Conservation (phyloP, 2,888 invertebrate genomes). For the Lycophotia porphyrea region DNA sequence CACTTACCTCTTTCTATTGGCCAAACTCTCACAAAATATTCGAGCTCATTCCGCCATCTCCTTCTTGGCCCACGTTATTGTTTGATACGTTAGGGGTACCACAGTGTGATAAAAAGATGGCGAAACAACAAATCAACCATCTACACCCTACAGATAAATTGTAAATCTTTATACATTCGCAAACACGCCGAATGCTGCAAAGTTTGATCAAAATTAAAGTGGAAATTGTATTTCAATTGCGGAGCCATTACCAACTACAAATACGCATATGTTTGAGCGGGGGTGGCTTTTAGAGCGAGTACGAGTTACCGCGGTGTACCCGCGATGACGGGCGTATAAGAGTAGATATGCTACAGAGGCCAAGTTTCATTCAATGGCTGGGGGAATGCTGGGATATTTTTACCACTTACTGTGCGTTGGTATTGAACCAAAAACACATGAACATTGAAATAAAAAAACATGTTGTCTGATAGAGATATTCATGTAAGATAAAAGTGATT, state of each 20-base stretch:
- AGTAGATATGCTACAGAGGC: constrained; percentile 21
- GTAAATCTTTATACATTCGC: constrained; percentile 8
- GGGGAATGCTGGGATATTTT: neutral
- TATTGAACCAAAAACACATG: too few relatives aligned
- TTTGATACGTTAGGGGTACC: neutral
- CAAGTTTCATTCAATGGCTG: neutral
- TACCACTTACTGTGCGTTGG: neutral
- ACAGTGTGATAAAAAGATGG: neutral
- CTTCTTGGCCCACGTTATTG: neutral
- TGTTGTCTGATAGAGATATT: neutral
- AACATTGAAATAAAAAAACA: neutral
- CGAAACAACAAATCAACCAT: neutral
- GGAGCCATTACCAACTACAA: constrained; percentile 64
- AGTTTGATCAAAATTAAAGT: constrained; percentile 58
- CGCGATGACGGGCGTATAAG: constrained; percentile 4
- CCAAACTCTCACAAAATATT: neutral
- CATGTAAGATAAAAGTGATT: neutral
- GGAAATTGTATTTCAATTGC: constrained; percentile 68
- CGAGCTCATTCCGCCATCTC: neutral
- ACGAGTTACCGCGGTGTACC: constrained; percentile 19
- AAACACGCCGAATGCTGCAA: constrained; percentile 30
- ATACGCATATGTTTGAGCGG: constrained; percentile 59
- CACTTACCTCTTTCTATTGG: neutral
- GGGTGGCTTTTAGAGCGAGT: constrained; percentile 55
- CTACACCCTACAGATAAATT: neutral